Base-by-base conservation (phyloP, 2,797 vertebrate genomes). In the Xiphorhynchus erythropygius region DNA sequence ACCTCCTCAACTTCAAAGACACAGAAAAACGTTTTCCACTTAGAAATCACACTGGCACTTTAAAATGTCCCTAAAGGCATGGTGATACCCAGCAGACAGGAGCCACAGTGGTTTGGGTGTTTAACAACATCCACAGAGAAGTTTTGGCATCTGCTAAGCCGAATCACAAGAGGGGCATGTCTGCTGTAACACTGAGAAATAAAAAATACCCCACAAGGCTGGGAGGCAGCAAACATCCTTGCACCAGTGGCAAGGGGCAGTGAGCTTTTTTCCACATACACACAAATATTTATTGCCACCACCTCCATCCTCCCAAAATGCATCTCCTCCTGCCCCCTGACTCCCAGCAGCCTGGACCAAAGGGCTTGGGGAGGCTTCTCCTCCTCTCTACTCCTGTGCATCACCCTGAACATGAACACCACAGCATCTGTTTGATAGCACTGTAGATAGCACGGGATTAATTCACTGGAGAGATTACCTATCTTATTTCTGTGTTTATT, bases 1-100 rank as follows among this genome's bases (percentile, higher is more conserved):
- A 71, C n/a, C 76, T 87, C 74, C 79, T 47, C 64, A 30, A 46
- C 56, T 94, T 94, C 63, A 77, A 94, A 91, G 80, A 75, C n/a
- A 7, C 50, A n/a, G 2, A 28, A 80, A 77, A 77, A 80, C 32
- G 13, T 50, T 89, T 80, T 76, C 86, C 13, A 27, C 68, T 85
- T 50, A 68, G 81, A 88, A 94, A 75, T 57, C 46, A 13, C 1
- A 2, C 11, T 18, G 33, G 50, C 30, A 68, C 56, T 56, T 76
- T 32, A 35, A 28, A 80, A 49, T 3, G 5, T 41, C 5, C 15
- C 46, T 47, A 32, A 41, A 63, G 37, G 41, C 62, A 28, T 3
- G 2, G 2, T 11, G 56, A 53, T 41, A 42, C 60, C 74, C 60
- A 15, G 59, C 46, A 53, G 62, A 64, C 77, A 49, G 65, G 28